Conservation (phyloP, 2,797 vertebrate genomes). For the Muraenolepis orangiensis region DNA sequence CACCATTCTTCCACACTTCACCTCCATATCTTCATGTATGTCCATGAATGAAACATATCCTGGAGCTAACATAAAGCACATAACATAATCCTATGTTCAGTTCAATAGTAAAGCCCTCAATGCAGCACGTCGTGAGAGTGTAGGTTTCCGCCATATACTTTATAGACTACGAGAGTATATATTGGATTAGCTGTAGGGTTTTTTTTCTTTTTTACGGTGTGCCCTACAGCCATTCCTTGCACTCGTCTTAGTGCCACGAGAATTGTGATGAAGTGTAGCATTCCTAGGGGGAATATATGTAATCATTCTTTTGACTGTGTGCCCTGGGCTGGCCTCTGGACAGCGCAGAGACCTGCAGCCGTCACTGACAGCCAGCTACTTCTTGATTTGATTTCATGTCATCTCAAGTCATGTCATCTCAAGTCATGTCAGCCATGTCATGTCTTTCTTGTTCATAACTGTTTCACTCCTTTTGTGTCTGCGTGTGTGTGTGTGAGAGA, state of each 20-base stretch:
- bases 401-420: slow-evolving; percentile 35
- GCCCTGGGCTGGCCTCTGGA: slow-evolving; percentile 49
- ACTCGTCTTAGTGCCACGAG: slow-evolving; percentile 16
- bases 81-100: background rate
- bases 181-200: background rate
- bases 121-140: background rate
- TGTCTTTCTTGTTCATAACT: background rate
- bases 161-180: background rate
- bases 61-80: background rate
- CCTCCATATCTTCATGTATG: background rate
- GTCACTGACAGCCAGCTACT: slow-evolving; percentile 23
- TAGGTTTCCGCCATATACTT: background rate
- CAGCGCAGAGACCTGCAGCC: slow-evolving; percentile 35
- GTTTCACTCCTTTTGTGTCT: slow-evolving; percentile 23
- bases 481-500: background rate
- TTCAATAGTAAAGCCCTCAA: background rate
- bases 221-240: slow-evolving; percentile 25
- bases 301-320: slow-evolving; percentile 33
- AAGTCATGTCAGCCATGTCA: slow-evolving; percentile 25
- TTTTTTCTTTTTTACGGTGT: background rate
- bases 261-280: slow-evolving; percentile 19
- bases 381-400: slow-evolving; percentile 19
- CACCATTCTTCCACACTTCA: background rate
- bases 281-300: slow-evolving; percentile 46
- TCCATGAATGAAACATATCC: background rate